Evolutionary conservation across 1,140 invertebrate species (phyloP).

Genomic region (Macrotrachela quadricornifera): DNA sequence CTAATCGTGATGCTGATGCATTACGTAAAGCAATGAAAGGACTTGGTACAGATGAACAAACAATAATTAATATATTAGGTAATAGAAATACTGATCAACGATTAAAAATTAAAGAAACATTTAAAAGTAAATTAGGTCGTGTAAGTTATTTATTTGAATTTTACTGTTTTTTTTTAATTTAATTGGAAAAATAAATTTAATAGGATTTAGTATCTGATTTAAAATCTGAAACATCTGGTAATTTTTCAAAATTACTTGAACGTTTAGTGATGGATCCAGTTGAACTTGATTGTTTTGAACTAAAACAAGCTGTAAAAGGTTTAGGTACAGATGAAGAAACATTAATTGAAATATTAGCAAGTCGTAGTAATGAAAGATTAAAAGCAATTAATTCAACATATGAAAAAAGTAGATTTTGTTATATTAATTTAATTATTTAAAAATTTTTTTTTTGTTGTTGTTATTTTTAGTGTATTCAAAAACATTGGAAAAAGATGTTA

Average conservation of each 20-base stretch:
- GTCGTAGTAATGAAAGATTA: conserved; percentile 62
- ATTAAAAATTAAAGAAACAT: conserved; percentile 62
- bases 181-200: neutral
- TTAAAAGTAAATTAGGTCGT: conserved; percentile 80
- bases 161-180: neutral
- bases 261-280: conserved; percentile 20
- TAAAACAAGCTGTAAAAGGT: conserved; percentile 26
- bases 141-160: conserved; percentile 30
- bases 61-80: conserved; percentile 68
- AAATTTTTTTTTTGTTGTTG: neutral
- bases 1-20: conserved; percentile 18
- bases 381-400: conserved; percentile 55
- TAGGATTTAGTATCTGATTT: conserved; percentile 1
- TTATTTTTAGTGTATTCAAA: conserved; percentile 51
- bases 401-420: conserved; percentile 44
- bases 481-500: conserved; percentile 61
- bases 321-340: conserved; percentile 44
- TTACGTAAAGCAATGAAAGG: conserved; percentile 28
- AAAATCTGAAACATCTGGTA: conserved; percentile 9
- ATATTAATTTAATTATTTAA: conserved; percentile 9
- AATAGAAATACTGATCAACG: conserved; percentile 67
- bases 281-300: conserved; percentile 26
- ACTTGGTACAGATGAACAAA: conserved; percentile 55
- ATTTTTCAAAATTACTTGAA: conserved; percentile 21
- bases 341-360: conserved; percentile 68